Conservation (phyloP, 2,113 vertebrate species). For the Phodopus roborovskii region DNA sequence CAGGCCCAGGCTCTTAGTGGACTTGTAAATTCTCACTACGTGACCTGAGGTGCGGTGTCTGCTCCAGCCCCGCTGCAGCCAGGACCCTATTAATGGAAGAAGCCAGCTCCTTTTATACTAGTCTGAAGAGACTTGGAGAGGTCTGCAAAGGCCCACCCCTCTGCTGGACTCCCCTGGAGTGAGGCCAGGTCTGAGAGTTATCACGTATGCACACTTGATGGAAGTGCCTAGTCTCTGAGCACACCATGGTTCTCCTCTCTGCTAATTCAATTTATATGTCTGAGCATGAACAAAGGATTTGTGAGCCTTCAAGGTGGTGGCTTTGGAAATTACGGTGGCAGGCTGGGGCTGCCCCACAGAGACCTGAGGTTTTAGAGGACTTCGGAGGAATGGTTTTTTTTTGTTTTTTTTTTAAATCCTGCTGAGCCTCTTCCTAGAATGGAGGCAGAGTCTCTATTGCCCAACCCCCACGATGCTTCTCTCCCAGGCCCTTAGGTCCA, state of each 20-base stretch:
- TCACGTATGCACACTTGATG: conserved; percentile 42
- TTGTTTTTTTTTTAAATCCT: conserved; percentile 25
- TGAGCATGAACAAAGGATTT: conserved; percentile 80
- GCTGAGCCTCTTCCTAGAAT: conserved; percentile 9
- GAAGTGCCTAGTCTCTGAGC: not conserved
- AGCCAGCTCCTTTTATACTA: conserved; percentile 31
- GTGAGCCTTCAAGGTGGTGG: conserved; percentile 55
- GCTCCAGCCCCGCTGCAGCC: not conserved
- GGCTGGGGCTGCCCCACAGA: conserved; percentile 51
- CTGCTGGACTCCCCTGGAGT: conserved; percentile 4
- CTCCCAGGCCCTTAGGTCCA: not conserved
- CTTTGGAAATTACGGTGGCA: conserved; percentile 63
- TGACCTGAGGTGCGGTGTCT: not conserved
- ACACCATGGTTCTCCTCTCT: conserved; percentile 49
- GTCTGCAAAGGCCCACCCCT: not conserved
- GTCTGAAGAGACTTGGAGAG: conserved; percentile 22
- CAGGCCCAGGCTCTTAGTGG: not conserved
- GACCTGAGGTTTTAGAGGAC: conserved; percentile 55
- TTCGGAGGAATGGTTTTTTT: conserved; percentile 37
- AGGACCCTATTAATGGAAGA: conserved; percentile 14
- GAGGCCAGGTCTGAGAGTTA: not conserved
- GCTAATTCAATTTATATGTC: conserved; percentile 80
- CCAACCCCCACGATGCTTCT: not conserved
- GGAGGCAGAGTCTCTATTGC: not conserved
- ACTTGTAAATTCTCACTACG: conserved; percentile 33